phyloP scores from a whole-genome alignment of 2,888 invertebrate genomes.

The Drosophila demipolita region DNA sequence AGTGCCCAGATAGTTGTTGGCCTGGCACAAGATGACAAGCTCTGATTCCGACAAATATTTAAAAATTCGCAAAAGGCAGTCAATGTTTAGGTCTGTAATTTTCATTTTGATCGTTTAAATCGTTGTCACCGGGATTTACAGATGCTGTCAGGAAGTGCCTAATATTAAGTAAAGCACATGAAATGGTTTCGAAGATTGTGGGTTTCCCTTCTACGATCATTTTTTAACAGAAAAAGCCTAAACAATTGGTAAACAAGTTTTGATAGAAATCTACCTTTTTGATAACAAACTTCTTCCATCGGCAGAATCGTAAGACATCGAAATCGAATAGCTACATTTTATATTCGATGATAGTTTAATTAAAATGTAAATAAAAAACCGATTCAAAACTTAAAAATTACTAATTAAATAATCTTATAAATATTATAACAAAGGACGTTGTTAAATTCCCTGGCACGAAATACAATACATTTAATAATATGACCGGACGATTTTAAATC shows the following conservation, averaged over 20 bases:
- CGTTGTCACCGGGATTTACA: neutral
- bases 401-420: neutral
- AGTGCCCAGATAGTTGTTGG: constrained; percentile 85
- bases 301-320: neutral
- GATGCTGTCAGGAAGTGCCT: neutral
- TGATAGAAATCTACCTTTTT: neutral
- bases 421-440: neutral
- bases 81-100: constrained; percentile 78
- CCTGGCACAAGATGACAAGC: constrained; percentile 85
- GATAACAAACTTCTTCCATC: constrained; percentile 7
- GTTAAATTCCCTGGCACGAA: neutral
- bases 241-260: neutral
- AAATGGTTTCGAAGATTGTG: neutral
- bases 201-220: constrained; percentile 9
- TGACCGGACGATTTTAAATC: constrained; percentile 2
- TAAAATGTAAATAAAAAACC: neutral
- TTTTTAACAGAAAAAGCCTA: constrained; percentile 9
- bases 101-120: constrained; percentile 41
- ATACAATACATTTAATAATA: neutral
- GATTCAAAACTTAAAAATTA: neutral
- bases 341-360: constrained; percentile 23
- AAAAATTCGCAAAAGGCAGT: constrained; percentile 86
- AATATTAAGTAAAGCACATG: constrained; percentile 3
- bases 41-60: constrained; percentile 86
- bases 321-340: constrained; percentile 3